Evolutionary conservation across 2,888 invertebrate species (phyloP).

Genomic region (Zygaena filipendulae): DNA sequence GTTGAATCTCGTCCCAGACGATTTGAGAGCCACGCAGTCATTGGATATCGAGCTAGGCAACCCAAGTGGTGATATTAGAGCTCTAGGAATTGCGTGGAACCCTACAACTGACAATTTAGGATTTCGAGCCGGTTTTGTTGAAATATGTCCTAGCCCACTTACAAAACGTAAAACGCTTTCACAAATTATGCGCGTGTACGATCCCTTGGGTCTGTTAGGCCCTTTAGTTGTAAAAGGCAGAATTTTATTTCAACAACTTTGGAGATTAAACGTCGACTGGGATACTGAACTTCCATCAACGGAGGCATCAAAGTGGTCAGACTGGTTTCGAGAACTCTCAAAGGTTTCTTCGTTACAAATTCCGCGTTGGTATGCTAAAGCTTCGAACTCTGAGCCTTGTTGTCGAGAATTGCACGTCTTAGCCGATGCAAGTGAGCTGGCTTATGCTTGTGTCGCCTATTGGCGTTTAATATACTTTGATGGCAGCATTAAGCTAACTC

Average conservation of each 20-base stretch:
- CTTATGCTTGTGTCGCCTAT: conserved; percentile 12
- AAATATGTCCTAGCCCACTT: conserved; percentile 5
- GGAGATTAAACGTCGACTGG: conserved; percentile 7
- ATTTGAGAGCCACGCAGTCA: conserved; percentile 5
- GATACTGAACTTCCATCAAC: conserved; percentile 4
- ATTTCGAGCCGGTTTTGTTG: no score
- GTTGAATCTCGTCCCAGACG: conserved; percentile 2
- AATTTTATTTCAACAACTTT: conserved; percentile 8
- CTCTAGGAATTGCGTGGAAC: conserved; percentile 11
- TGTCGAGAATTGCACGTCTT: conserved; percentile 10
- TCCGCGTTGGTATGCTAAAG: conserved; percentile 8
- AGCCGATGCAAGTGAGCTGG: conserved; percentile 10
- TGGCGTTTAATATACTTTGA: conserved; percentile 4
- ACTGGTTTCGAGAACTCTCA: conserved; percentile 6
- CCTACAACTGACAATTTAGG: conserved; percentile 4
- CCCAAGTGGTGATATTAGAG: no score
- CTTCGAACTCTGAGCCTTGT: no score
- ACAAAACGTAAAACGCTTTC: conserved; percentile 10
- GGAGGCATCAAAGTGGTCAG: neutral
- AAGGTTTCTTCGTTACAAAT: conserved; percentile 5
- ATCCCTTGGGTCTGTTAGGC: conserved; percentile 6
- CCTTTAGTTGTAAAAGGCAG: conserved; percentile 9
- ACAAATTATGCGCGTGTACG: conserved; percentile 9
- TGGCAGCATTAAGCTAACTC: conserved; percentile 1
- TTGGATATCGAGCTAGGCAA: conserved; percentile 6